Percentiles rank a stretch among this genome's conserved stretches.
Conservation (phyloP, 1,140 invertebrate species). For the Pararge aegeria region DNA sequence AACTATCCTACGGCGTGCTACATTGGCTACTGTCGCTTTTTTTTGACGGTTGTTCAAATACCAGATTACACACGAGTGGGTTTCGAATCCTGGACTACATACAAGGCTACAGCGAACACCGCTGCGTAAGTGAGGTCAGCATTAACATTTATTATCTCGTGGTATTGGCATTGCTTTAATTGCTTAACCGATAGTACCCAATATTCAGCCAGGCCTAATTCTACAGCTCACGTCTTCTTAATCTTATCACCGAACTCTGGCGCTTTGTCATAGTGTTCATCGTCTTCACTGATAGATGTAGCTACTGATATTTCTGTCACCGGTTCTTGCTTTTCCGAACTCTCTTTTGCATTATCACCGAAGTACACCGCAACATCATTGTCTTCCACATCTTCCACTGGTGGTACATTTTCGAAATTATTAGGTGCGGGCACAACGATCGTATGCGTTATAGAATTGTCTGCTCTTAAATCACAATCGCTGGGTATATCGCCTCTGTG, state of each 20-base stretch:
- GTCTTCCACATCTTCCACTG: slow-evolving; percentile 67
- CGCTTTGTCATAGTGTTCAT: slow-evolving; percentile 30
- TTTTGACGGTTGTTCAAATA: too few relatives aligned
- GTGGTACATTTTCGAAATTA: slow-evolving; percentile 37
- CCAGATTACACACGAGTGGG: too few relatives aligned
- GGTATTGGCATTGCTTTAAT: too few relatives aligned
- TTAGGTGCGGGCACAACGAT: slow-evolving; percentile 58
- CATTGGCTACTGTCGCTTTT: too few relatives aligned
- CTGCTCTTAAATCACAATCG: slow-evolving; percentile 61
- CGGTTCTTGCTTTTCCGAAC: slow-evolving; percentile 39
- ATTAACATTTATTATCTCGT: too few relatives aligned
- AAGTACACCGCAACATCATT: slow-evolving; percentile 81
- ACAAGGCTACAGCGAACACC: too few relatives aligned
- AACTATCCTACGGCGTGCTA: too few relatives aligned
- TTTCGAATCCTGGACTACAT: too few relatives aligned
- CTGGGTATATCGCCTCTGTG: slow-evolving; percentile 51
- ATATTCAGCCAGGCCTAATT: too few relatives aligned
- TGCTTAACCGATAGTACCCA: too few relatives aligned
- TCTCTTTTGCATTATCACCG: slow-evolving; percentile 46
- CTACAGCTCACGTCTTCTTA: slow-evolving; percentile 29
- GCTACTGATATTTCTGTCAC: slow-evolving; percentile 74
- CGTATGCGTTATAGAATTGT: slow-evolving; percentile 58
- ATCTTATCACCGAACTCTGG: slow-evolving; percentile 42
- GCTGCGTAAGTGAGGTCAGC: too few relatives aligned
- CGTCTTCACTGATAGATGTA: slow-evolving; percentile 63